A percentile compares a stretch with the other conserved stretches of the same genome.
These are phyloP conservation scores for Agrochola macilenta DNA, from an alignment of 2,888 invertebrate genomes.

Conservation along the genomic window DNA sequence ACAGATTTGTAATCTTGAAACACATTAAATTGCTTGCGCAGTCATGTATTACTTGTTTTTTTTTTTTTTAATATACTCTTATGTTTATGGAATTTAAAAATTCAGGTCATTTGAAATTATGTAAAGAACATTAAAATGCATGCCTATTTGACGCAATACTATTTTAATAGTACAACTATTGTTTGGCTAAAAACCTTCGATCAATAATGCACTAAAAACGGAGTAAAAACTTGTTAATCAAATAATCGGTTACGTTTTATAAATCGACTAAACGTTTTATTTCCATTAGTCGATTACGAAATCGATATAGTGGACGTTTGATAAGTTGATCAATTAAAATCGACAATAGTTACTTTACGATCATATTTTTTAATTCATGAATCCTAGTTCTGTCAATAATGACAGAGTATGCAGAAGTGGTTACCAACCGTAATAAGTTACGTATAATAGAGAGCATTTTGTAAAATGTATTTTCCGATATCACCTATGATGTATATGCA, in stretches of 20 bases:
- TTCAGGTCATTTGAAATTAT: neutral
- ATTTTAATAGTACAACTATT: neutral
- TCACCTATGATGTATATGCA: conserved; percentile 11
- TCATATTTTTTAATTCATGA: conserved; percentile 14
- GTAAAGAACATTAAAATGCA: neutral
- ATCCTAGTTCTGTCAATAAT: conserved; percentile 25
- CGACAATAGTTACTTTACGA: conserved; percentile 1
- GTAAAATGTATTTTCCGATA: conserved; percentile 5
- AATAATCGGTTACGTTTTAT: conserved; percentile 27
- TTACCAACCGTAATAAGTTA: conserved; percentile 35
- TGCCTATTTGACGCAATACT: neutral
- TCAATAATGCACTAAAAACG: too few relatives aligned
- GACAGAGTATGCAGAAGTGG: conserved; percentile 6
- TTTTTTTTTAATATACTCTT: too few relatives aligned
- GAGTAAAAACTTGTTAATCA: neutral
- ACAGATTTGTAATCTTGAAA: conserved; percentile 27
- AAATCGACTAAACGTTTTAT: conserved; percentile 38
- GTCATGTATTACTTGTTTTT: neutral
- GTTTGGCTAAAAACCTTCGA: too few relatives aligned
- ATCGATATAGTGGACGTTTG: conserved; percentile 32
- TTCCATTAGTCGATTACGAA: conserved; percentile 46
- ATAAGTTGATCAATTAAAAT: conserved; percentile 40
- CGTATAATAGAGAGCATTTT: neutral
- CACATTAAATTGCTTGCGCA: conserved; percentile 12
- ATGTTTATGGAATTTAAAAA: neutral